Evolutionary conservation across 2,797 vertebrate species (phyloP), one percentile per base, ranked within the genome.

Genomic region (Rhinichthys osculus): DNA sequence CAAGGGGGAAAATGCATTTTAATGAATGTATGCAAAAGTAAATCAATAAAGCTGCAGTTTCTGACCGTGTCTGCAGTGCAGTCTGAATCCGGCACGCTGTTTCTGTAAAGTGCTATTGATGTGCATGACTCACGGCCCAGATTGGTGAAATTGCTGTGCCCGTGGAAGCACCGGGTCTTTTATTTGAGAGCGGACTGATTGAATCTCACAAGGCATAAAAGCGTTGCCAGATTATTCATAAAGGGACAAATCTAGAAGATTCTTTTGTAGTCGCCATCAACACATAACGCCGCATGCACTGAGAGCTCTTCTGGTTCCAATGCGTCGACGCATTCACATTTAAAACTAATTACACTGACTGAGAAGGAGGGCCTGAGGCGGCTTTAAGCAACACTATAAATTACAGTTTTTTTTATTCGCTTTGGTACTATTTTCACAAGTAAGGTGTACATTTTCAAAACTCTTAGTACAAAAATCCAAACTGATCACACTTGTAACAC

Each of bases 111-210:
- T 80, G 50, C 52, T 84, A 84, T 69, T 85, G 78, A 82, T 79
- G 76, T 81, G 79, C 27, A 83, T 87, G 87, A 85, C 82, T 89
- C 89, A 87, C 82, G 74, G 80, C 73, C 85, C 50, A 88, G 81
- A 85, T 83, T 87, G 77, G 62, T 82, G 33, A 87, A 89, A 90
- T 87, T 88, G 82, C 73, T 74, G 73, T 52, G 81, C 23, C 42
- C n/a, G 64, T 78, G 67, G 81, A 86, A 84, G 84, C 84, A 76
- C 69, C 72, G 78, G 69, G 62, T 85, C 78, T 72, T 86, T 81
- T 87, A 90, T 86, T 83, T 89, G 86, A 89, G 87, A 87, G 84
- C 70, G 72, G 84, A 86, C 81, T 90, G 87, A 90, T 89, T 90
- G 85, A 90, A 87, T 86, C 82, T 81, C 88, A 69, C 73, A 84